phyloP scores from a whole-genome alignment of 2,888 invertebrate genomes.

The Caprella mutica region DNA sequence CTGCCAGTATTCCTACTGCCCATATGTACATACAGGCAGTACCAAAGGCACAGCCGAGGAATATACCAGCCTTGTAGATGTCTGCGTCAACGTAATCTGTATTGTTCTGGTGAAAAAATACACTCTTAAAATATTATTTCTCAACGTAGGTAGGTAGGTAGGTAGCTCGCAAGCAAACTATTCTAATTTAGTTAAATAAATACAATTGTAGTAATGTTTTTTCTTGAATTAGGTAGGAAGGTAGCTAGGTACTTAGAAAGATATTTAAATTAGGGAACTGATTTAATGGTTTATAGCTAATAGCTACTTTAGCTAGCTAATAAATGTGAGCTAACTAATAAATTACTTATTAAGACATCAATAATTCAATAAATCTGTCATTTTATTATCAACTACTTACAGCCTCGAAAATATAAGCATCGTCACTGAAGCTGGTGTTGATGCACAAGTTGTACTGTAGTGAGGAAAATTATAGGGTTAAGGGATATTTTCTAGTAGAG shows the following conservation, averaged over 20 bases:
- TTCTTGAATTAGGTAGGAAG: no score
- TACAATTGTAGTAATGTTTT: no score
- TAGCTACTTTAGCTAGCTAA: no score
- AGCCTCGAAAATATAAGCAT: constrained; percentile 7
- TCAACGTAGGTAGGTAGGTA: neutral
- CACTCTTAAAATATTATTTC: neutral
- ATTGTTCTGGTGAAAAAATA: constrained; percentile 39
- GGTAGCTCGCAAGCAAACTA: neutral
- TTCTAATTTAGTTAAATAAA: no score
- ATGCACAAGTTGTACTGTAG: neutral
- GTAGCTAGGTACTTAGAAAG: no score
- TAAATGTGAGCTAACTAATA: no score
- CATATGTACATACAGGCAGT: constrained; percentile 67
- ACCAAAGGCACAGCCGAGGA: constrained; percentile 65
- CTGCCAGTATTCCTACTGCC: constrained; percentile 69
- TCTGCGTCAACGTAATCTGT: constrained; percentile 51
- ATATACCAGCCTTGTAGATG: constrained; percentile 60
- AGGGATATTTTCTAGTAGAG: no score
- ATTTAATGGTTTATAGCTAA: no score
- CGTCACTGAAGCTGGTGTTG: neutral
- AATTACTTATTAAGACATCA: no score
- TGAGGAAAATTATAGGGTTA: no score
- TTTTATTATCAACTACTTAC: constrained; percentile 1
- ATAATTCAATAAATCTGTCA: no score
- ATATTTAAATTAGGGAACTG: no score